Base-by-base conservation (phyloP, 1,140 invertebrate genomes). In the Nilaparvata lugens region DNA sequence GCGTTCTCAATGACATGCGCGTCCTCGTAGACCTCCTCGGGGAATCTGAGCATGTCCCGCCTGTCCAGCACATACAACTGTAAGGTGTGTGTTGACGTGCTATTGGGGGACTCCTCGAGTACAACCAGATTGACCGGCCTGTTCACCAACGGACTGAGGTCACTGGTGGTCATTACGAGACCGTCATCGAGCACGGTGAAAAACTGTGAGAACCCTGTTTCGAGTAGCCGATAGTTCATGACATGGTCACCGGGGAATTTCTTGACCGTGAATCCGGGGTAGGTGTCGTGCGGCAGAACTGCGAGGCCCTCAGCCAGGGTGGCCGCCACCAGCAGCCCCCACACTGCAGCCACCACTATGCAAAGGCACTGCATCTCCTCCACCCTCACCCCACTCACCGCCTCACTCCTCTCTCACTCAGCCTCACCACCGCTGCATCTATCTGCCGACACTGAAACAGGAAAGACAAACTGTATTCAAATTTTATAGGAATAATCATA, bases 111-210 rank as follows among this genome's bases (percentile, higher is more conserved):
- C 64, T 91, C 86, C 68, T 93, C 90, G 13, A 91, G 74, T 0
- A 94, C 83, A 7, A 91, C 80, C 16, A 94, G 76, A 66, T 88
- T 85, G 6, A 94, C 81, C 0, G 88, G 87, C 45, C 82, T 79
- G 69, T 91, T 85, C 24, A 91, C 80, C n/a, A 94, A 72, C 4
- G 89, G 86, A 21, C 82, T 81, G 4, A 93, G 76, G 65, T 92
- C 89, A 2, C 87, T 82, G 2, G 90, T 93, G 16, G 90, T 93
- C 90, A 94, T 94, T 7, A 95, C 82, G 45, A 93, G 80, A 21
- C 91, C 92, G 72, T 92, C 86, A 53, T 87, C 83, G n/a, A 95
- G 79, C 28, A 94, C 83, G 1, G 91, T 87, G 71, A 95, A 95
- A 70, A 85, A 93, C 53, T 87, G 81, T 11, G 86, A 87, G 71